Base-by-base conservation (phyloP, 1,140 invertebrate species). In the Drosophila parabipectinata region DNA sequence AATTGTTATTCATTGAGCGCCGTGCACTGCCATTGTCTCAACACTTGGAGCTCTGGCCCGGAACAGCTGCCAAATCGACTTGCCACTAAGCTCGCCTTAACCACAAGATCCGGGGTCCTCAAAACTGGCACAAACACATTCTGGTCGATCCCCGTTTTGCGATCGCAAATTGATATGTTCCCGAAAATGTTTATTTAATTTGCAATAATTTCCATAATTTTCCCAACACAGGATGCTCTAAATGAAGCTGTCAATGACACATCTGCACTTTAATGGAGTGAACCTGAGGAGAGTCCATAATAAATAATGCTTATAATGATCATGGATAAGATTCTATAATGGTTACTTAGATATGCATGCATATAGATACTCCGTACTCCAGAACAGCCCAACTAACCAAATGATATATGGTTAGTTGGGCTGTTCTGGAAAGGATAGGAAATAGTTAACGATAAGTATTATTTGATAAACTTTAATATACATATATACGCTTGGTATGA, bases 1-100 rank as follows among this genome's bases (percentile, higher is more conserved):
- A 85, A 85, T 85, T 85, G 82, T 85, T 85, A 85, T 87, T 85
- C 82, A 85, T 85, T 85, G 82, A 85, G 83, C 82, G 82, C 82
- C 69, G 74, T 76, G 82, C 82, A 88, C 78, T 85, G 71, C 82
- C 75, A 85, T 85, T 85, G 82, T 87, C 82, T 85, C 75, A 85
- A 87, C 82, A 85, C 82, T 85, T 87, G 82, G 48, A 30, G n/a
- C 59, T 60, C 21, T 14, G 24, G 1, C 30, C 41, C 56, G 32
- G 58, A 78, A 61, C 80, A 83, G 68, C 80, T 84, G 80, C 80
- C 76, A 34, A 4, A 47, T 41, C 50, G 57, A 56, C 52, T 63
- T 62, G 64, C 60, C 77, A 57, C 66, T 60, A 71, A 78, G 37
- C 59, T 74, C 50, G 54, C 41, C 41, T 56, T 12, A 64, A 85